Base-by-base conservation (phyloP, 2,797 vertebrate genomes). In the Borostomias antarcticus region DNA sequence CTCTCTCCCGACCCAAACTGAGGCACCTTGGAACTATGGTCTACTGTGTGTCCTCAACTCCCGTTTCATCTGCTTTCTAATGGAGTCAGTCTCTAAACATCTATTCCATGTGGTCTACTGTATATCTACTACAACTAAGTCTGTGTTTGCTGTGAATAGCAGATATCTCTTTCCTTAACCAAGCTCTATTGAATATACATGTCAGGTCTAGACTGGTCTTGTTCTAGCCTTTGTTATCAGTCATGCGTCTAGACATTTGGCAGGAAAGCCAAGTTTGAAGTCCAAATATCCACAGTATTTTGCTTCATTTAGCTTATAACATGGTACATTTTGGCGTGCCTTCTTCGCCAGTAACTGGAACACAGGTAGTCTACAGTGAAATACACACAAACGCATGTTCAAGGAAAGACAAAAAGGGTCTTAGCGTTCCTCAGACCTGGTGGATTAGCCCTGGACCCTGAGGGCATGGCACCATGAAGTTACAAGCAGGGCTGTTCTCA, bases 401-500 rank as follows among this genome's bases (percentile, higher is more conserved):
- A n/a, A n/a, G n/a, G n/a, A n/a, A n/a, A n/a, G n/a, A n/a, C n/a
- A n/a, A n/a, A n/a, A n/a, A n/a, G n/a, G n/a, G n/a, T n/a, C n/a
- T n/a, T n/a, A n/a, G n/a, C n/a, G n/a, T n/a, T 65, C 35, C 32
- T 58, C 62, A 48, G 70, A 67, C 37, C 33, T 51, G 29, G 54
- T 7, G 9, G 29, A 54, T 62, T 62, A 72, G 67, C 57, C 40
- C 70, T 72, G 76, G 82, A 81, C 79, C 85, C 84, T 86, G 83
- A 88, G 82, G 83, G 76, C 69, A 75, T 80, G 81, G 74, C 62
- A 81, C 19, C 53, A 58, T 78, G 72, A 62, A 58, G 57, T 37
- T 62, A 53, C 57, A 15, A 37, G 40, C 47, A 68, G 17, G n/a
- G 25, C 15, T 51, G 47, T 25, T 13, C 11, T 63, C 50, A 28